Evolutionary conservation across 2,888 invertebrate genomes (phyloP).

Genomic region (Abscondita cerata): DNA sequence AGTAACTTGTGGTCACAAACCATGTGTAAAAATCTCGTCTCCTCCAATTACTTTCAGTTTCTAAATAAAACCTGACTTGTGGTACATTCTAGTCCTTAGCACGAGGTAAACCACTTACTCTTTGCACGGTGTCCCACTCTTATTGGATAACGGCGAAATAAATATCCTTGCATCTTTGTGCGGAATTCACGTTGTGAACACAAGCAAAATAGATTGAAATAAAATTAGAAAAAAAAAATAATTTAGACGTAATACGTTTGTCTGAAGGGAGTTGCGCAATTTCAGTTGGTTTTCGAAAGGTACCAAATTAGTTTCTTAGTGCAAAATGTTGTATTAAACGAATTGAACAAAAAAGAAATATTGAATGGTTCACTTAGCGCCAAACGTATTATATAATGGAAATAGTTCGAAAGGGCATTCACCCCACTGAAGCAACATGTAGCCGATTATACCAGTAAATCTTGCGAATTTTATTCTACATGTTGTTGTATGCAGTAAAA

Average conservation of each 20-base stretch:
- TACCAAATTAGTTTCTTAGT: background rate
- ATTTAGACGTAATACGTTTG: background rate
- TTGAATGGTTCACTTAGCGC: no score
- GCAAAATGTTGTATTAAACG: no score
- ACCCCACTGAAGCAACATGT: conserved; percentile 25
- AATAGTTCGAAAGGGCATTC: conserved; percentile 15
- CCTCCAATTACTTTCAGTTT: conserved; percentile 32
- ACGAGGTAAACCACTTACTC: conserved; percentile 32
- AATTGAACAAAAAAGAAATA: no score
- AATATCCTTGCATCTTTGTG: conserved; percentile 29
- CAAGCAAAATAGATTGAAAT: background rate
- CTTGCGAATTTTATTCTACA: background rate
- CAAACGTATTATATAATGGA: background rate
- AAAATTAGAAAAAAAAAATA: background rate
- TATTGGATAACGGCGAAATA: conserved; percentile 16
- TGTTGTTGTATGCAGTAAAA: no score
- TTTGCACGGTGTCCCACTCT: conserved; percentile 25
- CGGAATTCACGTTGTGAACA: conserved; percentile 15
- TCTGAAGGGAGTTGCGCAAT: background rate
- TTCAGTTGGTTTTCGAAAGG: background rate
- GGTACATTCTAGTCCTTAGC: conserved; percentile 29
- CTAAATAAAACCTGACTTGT: conserved; percentile 25
- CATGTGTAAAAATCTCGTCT: conserved; percentile 23
- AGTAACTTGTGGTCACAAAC: conserved; percentile 20
- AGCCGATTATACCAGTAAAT: conserved; percentile 16